Percentiles rank a stretch among this genome's conserved stretches.
phyloP scores from a whole-genome alignment of 2,888 invertebrate species.

The Hydraecia micacea region DNA sequence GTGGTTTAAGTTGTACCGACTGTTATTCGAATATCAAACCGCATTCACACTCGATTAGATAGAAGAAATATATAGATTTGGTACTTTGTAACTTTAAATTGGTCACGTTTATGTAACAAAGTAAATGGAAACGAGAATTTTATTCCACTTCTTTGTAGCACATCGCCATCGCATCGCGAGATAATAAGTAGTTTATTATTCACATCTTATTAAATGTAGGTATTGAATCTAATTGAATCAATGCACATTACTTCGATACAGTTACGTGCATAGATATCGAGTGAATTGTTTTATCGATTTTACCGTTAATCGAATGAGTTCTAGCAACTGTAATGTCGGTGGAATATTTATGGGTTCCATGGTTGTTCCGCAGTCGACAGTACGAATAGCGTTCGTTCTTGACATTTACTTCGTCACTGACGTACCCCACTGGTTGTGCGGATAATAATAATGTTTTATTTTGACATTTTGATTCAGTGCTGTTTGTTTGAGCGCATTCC shows the following conservation, averaged over 20 bases:
- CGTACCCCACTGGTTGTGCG: slow-evolving; percentile 54
- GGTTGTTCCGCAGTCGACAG: slow-evolving; percentile 56
- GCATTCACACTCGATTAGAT: slow-evolving; percentile 52
- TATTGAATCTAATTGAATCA: slow-evolving; percentile 61
- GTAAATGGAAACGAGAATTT: slow-evolving; percentile 48
- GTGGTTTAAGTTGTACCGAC: slow-evolving; percentile 25
- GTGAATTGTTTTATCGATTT: slow-evolving; percentile 62
- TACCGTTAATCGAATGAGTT: slow-evolving; percentile 65
- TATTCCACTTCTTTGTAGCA: slow-evolving; percentile 30
- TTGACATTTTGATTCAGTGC: slow-evolving; percentile 65
- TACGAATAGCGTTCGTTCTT: slow-evolving; percentile 64
- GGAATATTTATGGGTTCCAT: slow-evolving; percentile 61
- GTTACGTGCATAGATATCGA: slow-evolving; percentile 58
- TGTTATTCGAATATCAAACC: slow-evolving; percentile 42
- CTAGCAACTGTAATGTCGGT: slow-evolving; percentile 57
- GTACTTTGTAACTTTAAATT: slow-evolving; percentile 43
- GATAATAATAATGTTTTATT: slow-evolving; percentile 66
- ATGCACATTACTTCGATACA: slow-evolving; percentile 48
- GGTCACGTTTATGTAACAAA: slow-evolving; percentile 56
- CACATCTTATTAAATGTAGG: slow-evolving; percentile 41
- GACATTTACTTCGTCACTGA: slow-evolving; percentile 64
- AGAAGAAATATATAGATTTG: slow-evolving; percentile 48
- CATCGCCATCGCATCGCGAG: slow-evolving; percentile 23
- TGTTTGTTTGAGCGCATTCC: slow-evolving; percentile 51
- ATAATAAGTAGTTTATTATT: slow-evolving; percentile 45